Evolutionary conservation across 2,888 invertebrate species (phyloP), one percentile per base, ranked within the genome.

Genomic region (Lamproptera curius): DNA sequence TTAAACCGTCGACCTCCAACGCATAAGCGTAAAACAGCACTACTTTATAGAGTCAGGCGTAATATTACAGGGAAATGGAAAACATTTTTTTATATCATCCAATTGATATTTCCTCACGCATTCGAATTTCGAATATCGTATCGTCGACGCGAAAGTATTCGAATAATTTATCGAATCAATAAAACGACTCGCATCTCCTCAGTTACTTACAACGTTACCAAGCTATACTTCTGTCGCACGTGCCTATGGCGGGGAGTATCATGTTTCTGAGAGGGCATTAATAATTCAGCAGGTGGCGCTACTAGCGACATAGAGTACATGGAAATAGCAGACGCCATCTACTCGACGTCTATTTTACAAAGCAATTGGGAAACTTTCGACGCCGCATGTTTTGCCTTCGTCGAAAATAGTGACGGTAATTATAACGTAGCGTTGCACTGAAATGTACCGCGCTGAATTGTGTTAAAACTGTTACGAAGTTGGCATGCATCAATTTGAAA

Each of bases 211-310:
- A 8, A 34, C 6, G 33, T 26, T n/a, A 42, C 33, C 46, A 57
- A 61, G 59, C 58, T 58, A 62, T 55, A 63, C 52, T 63, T 56
- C 44, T 41, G 44, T 49, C 31, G 26, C 45, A 68, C 74, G 73
- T 76, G 73, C 67, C 68, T 63, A 71, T 71, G 73, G 72, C 73
- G 66, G 65, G 53, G 70, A 75, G 75, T 74, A 77, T 76, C 75
- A 68, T 73, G 73, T 73, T 70, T 51, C 51, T 42, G 60, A 63
- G 63, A 65, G 64, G 53, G 67, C 70, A 81, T 83, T 74, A 82
- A 84, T 83, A 77, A 83, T 84, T 83, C 82, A 83, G 65, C 48
- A 73, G 70, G 63, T 62, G 47, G 53, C 47, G 53, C 58, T 50
- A 28, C 20, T 54, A 58, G 57, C 57, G 52, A 53, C 48, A 54